Base-by-base conservation (phyloP, 1,140 invertebrate species). In the Brachionus angularis region DNA sequence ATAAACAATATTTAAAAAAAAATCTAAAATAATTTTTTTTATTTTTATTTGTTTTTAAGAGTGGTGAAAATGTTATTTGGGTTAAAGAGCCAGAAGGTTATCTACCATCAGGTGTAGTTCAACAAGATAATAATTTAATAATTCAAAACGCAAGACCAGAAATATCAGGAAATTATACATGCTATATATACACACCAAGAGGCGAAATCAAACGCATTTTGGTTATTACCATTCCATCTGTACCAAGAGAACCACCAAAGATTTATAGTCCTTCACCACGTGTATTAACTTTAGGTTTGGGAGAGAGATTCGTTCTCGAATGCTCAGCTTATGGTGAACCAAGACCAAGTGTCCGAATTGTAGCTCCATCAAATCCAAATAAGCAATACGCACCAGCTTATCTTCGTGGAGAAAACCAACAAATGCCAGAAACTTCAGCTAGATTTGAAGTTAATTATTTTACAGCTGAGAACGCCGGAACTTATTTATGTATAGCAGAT, bases 81-180 rank as follows among this genome's bases (percentile, higher is more conserved):
- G 47, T 47, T 42, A 46, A 50, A 47, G 42, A 67, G 23, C 62
- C 62, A 47, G 62, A 50, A n/a, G 42, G 62, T 3, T 34, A 46
- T 16, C 29, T 70, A n/a, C 67, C 67, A 42, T 5, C 18, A 23
- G 46, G 46, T n/a, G 67, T 70, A 29, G 25, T 39, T 3, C 67
- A 70, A 31, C 25, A 70, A 70, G 23, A 42, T 47, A 53, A 70
- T 25, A 50, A 70, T 53, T 33, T 70, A 4, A 47, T 70, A 1
- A 52, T 70, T 36, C 36, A 33, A 39, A 53, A 70, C 7, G 46
- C 67, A 8, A 29, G 34, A 21, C 67, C 67, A 10, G 50, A 53
- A 27, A 50, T 50, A 52, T 50, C 67, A 5, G 67, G 67, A 23
- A 42, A 52, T 70, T 70, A 70, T 34, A 44, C 42, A 27, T 70